Conservation (phyloP, 2,797 vertebrate genomes). For the Enteromius unitaeniatus region DNA sequence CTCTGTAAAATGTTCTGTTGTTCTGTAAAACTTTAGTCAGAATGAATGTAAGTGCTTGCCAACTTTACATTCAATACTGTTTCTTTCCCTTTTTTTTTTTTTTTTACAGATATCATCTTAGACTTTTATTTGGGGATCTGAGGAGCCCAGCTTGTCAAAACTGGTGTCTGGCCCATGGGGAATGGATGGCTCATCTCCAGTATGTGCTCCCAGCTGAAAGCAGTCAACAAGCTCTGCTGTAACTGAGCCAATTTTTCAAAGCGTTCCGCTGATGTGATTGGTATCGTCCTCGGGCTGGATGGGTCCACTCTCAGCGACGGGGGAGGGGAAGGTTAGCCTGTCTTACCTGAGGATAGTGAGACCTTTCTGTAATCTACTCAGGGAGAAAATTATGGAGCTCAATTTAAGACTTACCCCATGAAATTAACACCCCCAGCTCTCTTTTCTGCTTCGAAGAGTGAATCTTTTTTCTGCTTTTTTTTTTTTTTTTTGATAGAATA, state of each 20-base stretch:
- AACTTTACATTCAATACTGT: background rate
- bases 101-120: conserved; percentile 36
- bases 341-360: conserved; percentile 79
- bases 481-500: conserved; percentile 63
- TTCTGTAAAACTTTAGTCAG: background rate
- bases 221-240: conserved; percentile 67
- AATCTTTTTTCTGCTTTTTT: conserved; percentile 65
- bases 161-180: conserved; percentile 19
- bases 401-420: conserved; percentile 85
- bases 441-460: conserved; percentile 75
- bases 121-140: conserved; percentile 38
- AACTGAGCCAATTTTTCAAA: conserved; percentile 61
- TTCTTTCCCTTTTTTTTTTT: background rate
- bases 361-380: conserved; percentile 80
- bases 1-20: background rate
- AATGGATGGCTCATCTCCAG: conserved; percentile 59
- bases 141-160: conserved; percentile 34
- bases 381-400: conserved; percentile 79
- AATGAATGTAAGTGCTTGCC: background rate
- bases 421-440: conserved; percentile 85
- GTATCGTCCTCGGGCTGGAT: conserved; percentile 58
- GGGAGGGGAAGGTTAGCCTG: conserved; percentile 48
- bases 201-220: conserved; percentile 53
- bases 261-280: conserved; percentile 59
- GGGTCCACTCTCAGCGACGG: conserved; percentile 32